phyloP scores from a whole-genome alignment of 2,797 vertebrate genomes.

The Enteromius paludinosus region DNA sequence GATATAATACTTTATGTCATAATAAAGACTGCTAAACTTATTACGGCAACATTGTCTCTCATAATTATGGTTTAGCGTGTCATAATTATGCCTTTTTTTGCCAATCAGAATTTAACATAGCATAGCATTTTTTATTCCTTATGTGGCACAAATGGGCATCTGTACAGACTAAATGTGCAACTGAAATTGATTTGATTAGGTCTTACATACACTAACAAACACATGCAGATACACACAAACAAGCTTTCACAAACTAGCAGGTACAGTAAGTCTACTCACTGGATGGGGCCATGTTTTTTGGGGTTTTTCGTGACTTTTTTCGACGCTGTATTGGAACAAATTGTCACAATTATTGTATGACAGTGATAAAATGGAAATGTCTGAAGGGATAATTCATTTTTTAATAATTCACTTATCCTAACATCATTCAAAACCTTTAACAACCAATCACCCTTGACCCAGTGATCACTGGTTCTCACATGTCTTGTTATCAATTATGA shows the following conservation, averaged over 20 bases:
- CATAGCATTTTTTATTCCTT: background rate
- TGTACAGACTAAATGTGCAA: background rate
- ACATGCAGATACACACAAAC: conserved; percentile 18
- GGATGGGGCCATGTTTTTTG: conserved; percentile 18
- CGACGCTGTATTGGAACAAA: conserved; percentile 36
- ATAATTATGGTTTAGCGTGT: background rate
- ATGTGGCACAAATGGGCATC: background rate
- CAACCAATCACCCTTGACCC: conserved; percentile 1
- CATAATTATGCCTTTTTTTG: background rate
- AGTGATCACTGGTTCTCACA: background rate
- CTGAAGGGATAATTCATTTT: background rate
- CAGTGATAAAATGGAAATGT: background rate
- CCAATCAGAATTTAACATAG: background rate
- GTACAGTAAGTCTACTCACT: conserved; percentile 44
- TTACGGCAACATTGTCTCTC: background rate
- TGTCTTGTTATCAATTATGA: background rate
- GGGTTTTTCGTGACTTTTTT: conserved; percentile 37
- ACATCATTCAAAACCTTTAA: background rate
- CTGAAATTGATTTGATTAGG: conserved; percentile 17
- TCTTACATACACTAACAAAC: conserved; percentile 14
- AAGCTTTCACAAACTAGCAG: conserved; percentile 23
- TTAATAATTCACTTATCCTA: background rate
- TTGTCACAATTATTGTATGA: background rate
- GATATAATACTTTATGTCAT: background rate
- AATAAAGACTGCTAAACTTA: background rate